Conservation (phyloP, 92 coral and sea anemone species). For the Umimayanthus kanabou region DNA sequence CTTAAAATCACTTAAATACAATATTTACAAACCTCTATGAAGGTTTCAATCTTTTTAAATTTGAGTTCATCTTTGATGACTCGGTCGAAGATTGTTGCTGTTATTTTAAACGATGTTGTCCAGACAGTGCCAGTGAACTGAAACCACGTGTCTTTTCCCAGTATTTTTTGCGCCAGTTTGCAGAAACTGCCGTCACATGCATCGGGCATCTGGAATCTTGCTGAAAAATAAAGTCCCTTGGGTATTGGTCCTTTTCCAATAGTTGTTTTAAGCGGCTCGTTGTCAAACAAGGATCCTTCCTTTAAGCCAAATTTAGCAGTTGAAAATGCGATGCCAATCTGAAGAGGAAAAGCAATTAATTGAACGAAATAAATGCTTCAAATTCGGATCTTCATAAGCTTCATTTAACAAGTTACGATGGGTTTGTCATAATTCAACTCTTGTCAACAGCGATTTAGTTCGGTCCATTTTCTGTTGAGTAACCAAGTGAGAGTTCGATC, state of each 20-base stretch:
- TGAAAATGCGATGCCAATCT: conserved; percentile 36
- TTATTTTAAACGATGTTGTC: no score
- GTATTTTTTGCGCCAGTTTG: conserved; percentile 5
- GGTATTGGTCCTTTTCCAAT: conserved; percentile 24
- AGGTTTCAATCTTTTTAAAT: conserved; percentile 66
- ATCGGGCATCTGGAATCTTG: conserved; percentile 37
- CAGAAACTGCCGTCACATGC: conserved; percentile 28
- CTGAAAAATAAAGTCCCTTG: conserved; percentile 32
- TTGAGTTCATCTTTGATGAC: no score
- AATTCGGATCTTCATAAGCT: no score
- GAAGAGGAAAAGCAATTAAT: background rate
- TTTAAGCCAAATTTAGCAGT: conserved; percentile 25
- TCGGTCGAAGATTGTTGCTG: no score
- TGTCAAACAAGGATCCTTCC: conserved; percentile 20
- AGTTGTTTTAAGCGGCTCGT: conserved; percentile 37
- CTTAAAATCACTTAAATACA: no score
- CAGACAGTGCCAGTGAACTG: conserved; percentile 27
- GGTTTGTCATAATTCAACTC: no score
- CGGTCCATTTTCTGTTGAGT: no score
- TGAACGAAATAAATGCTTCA: background rate
- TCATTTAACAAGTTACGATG: no score
- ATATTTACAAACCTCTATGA: background rate
- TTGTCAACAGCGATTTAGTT: no score
- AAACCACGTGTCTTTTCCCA: conserved; percentile 28
- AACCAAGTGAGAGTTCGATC: no score